Conservation (phyloP, 2,888 invertebrate genomes). For the Cynaeus angustus region DNA sequence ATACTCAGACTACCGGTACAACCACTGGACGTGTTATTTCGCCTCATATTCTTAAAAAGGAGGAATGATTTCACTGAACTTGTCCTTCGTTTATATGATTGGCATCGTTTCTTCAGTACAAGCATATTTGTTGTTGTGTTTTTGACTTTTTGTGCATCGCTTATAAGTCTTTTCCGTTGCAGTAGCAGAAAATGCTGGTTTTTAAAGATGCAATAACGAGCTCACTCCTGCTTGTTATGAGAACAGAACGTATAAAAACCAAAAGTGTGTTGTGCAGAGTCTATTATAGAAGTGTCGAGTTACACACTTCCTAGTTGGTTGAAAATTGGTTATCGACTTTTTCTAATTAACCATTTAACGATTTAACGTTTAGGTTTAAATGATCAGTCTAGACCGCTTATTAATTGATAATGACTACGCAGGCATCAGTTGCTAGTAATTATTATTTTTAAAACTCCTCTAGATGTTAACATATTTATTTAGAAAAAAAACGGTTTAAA, state of each 20-base stretch:
- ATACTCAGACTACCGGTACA: conserved; percentile 21
- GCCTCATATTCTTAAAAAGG: not conserved
- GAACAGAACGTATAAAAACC: not conserved
- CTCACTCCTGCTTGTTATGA: not conserved
- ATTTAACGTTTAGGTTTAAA: conserved; percentile 1
- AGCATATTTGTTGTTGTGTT: conserved; percentile 10
- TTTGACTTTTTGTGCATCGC: conserved; percentile 13
- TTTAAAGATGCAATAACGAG: conserved; percentile 10
- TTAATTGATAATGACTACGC: conserved; percentile 20
- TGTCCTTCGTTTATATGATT: conserved; percentile 23
- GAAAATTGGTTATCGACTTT: conserved; percentile 4
- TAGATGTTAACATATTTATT: too few species aligned
- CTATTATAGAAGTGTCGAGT: conserved; percentile 5
- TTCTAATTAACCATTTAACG: conserved; percentile 16
- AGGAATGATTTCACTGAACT: conserved; percentile 7
- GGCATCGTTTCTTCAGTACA: conserved; percentile 20
- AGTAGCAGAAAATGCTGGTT: conserved; percentile 4
- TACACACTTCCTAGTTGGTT: conserved; percentile 13
- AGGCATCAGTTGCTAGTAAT: conserved; percentile 1
- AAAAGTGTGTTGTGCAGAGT: not conserved
- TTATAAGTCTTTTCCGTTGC: conserved; percentile 8
- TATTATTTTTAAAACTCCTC: too few species aligned
- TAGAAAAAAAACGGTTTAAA: too few species aligned
- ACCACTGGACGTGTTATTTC: not conserved
- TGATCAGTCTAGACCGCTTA: conserved; percentile 4